Conservation (phyloP, 2,797 vertebrate species). For the Carduelis carduelis region DNA sequence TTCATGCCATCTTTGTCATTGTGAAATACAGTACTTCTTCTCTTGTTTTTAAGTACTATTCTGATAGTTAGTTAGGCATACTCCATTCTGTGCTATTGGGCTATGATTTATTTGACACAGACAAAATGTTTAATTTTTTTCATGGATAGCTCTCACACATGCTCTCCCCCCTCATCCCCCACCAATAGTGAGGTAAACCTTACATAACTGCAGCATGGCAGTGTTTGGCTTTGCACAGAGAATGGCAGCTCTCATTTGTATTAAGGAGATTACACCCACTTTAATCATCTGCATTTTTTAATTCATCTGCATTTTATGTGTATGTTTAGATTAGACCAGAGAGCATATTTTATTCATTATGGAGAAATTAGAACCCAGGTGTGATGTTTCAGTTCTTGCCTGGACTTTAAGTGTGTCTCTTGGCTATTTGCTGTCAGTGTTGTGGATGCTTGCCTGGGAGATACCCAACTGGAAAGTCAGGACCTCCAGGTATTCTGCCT, state of each 20-base stretch:
- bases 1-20: not conserved
- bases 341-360: not conserved
- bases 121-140: not conserved
- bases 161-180: accelerated
- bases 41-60: not conserved
- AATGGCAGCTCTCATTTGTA: not conserved
- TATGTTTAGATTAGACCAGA: not conserved
- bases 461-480: not conserved
- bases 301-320: not conserved
- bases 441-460: not conserved
- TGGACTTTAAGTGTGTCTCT: not conserved
- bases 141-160: accelerated
- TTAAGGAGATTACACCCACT: not conserved
- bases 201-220: not conserved
- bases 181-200: not conserved
- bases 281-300: not conserved
- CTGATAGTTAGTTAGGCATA: not conserved
- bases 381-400: not conserved
- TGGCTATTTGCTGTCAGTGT: not conserved
- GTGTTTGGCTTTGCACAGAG: not conserved
- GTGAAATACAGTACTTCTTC: not conserved
- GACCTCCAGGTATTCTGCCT: not conserved
- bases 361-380: not conserved
- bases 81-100: not conserved
- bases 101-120: not conserved